Conservation (phyloP, 2,888 invertebrate genomes). For the Xylota segnis region DNA sequence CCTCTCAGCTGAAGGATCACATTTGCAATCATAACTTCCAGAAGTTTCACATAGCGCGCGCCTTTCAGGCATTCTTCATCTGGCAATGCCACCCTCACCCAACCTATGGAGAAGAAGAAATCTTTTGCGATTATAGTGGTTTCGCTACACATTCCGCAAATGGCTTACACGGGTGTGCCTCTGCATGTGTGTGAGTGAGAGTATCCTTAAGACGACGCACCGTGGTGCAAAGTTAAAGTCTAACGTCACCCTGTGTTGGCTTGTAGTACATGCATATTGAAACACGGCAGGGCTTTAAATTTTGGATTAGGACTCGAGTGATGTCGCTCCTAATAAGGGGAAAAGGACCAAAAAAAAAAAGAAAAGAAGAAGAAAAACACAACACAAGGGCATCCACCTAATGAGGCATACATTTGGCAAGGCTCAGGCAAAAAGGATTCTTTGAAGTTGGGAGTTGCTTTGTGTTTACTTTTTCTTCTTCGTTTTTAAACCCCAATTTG, state of each 20-base stretch:
- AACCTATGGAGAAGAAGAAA: neutral
- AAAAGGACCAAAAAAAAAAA: neutral
- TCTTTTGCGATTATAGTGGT: conserved; percentile 18
- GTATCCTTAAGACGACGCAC: conserved; percentile 26
- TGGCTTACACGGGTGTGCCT: conserved; percentile 7
- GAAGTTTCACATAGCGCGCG: conserved; percentile 25
- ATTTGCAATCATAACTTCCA: conserved; percentile 68
- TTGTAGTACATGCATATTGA: conserved; percentile 52
- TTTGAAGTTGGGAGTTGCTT: conserved; percentile 9
- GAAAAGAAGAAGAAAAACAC: no score
- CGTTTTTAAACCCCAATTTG: conserved; percentile 54
- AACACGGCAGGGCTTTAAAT: conserved; percentile 35
- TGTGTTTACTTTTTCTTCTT: conserved; percentile 13
- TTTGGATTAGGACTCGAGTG: conserved; percentile 22
- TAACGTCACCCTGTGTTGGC: conserved; percentile 48
- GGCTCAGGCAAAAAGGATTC: conserved; percentile 17
- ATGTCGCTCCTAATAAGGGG: conserved; percentile 17
- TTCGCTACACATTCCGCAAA: conserved; percentile 45
- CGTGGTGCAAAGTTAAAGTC: conserved; percentile 42
- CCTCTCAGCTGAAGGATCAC: neutral
- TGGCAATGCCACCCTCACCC: neutral
- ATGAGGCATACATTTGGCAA: conserved; percentile 58
- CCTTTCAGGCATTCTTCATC: conserved; percentile 32
- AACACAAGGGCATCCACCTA: conserved; percentile 58
- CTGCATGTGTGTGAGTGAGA: conserved; percentile 13